phyloP scores from a whole-genome alignment of 2,113 vertebrate genomes.

The Hippocampus mohnikei region DNA sequence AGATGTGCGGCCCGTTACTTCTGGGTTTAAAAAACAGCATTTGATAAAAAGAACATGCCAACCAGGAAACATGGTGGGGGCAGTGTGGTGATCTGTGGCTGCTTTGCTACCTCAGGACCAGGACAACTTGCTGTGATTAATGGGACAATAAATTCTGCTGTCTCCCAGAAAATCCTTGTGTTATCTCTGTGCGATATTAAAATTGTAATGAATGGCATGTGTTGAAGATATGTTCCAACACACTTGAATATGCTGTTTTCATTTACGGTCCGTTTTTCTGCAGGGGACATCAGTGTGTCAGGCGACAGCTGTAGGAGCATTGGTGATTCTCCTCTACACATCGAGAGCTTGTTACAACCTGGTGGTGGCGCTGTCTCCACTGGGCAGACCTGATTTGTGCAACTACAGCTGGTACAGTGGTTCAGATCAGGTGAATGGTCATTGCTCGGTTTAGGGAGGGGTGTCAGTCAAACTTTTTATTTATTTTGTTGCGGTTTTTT shows the following conservation, averaged over 20 bases:
- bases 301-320: slow-evolving; percentile 83
- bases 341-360: slow-evolving; percentile 96
- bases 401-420: slow-evolving; percentile 95
- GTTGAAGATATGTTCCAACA: background rate
- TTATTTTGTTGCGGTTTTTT: too few species aligned
- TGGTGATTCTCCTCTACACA: slow-evolving; percentile 86
- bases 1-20: too few species aligned
- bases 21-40: too few species aligned
- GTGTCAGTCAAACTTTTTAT: background rate
- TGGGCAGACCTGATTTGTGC: slow-evolving; percentile 83
- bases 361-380: slow-evolving; percentile 83
- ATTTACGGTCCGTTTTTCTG: slow-evolving; percentile 12
- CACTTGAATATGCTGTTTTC: background rate
- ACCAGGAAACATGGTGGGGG: too few species aligned
- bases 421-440: slow-evolving; percentile 81
- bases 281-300: slow-evolving; percentile 94
- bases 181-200: too few species aligned
- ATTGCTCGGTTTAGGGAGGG: background rate
- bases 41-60: too few species aligned
- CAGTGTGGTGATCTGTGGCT: too few species aligned
- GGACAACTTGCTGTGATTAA: too few species aligned
- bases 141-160: too few species aligned
- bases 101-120: too few species aligned
- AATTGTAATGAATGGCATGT: background rate
- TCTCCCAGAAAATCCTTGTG: too few species aligned